Conservation (phyloP, 2,113 vertebrate species). For the Chlorodrepanis virens region DNA sequence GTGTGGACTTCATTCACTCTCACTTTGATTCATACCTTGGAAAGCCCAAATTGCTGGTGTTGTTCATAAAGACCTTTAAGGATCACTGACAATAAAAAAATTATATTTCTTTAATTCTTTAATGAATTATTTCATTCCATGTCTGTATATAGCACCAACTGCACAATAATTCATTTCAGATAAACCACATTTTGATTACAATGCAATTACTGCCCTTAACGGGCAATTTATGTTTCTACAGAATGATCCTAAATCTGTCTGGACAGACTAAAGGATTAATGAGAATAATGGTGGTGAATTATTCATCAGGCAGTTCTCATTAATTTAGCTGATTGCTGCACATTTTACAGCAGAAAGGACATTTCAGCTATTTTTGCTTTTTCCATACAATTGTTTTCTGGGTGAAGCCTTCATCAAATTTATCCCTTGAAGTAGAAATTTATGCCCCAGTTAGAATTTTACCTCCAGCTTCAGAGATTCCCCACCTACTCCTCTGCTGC, state of each 20-base stretch:
- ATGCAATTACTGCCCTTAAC: background rate
- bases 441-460: background rate
- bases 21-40: background rate
- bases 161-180: background rate
- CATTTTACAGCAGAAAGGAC: background rate
- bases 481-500: background rate
- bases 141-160: background rate
- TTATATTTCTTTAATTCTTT: background rate
- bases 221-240: background rate
- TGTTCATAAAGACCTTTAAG: background rate
- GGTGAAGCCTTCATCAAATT: background rate
- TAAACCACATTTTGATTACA: background rate
- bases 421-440: background rate
- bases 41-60: background rate
- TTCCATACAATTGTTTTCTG: background rate
- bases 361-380: background rate
- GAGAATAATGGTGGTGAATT: background rate
- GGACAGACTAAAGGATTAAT: background rate
- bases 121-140: background rate
- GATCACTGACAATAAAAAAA: background rate
- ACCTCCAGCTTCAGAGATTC: background rate
- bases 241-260: background rate
- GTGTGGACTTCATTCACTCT: background rate
- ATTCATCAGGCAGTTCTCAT: background rate
- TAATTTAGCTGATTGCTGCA: background rate